Evolutionary conservation across 2,113 vertebrate genomes (phyloP).

Genomic region (Corydoras sp.): DNA sequence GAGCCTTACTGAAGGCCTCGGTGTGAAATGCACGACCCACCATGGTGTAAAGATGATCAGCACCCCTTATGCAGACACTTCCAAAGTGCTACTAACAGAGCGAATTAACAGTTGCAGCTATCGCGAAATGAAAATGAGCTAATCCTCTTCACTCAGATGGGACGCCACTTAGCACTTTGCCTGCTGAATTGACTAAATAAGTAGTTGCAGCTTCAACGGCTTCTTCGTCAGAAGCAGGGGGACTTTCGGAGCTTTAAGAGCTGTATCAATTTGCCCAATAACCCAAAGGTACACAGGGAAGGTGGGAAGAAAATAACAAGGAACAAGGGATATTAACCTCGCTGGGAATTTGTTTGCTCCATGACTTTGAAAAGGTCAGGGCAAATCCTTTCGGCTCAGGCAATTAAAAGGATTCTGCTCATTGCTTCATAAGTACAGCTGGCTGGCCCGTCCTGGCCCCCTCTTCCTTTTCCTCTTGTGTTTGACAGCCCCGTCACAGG

Average conservation of each 20-base stretch:
- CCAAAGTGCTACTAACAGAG: slow-evolving; percentile 5
- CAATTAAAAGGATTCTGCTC: slow-evolving; percentile 58
- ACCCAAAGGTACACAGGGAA: slow-evolving; percentile 21
- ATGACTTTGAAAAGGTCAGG: slow-evolving; percentile 63
- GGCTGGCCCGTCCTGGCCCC: slow-evolving; percentile 43
- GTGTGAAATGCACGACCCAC: no score
- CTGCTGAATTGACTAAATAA: slow-evolving; percentile 21
- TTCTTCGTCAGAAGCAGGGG: slow-evolving; percentile 24
- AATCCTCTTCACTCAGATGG: slow-evolving; percentile 31
- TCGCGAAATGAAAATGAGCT: slow-evolving; percentile 35
- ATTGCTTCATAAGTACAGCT: slow-evolving; percentile 42
- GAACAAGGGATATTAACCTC: slow-evolving; percentile 42
- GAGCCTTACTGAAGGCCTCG: no score
- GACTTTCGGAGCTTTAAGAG: slow-evolving; percentile 26
- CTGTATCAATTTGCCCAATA: slow-evolving; percentile 24
- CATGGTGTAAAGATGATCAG: slow-evolving; percentile 1
- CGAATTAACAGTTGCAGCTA: slow-evolving; percentile 26
- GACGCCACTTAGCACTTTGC: slow-evolving; percentile 24
- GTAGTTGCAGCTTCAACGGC: slow-evolving; percentile 29
- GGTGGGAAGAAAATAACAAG: slow-evolving; percentile 42
- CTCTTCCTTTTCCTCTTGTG: slow-evolving; percentile 42
- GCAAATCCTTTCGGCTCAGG: slow-evolving; percentile 54
- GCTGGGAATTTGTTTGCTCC: slow-evolving; percentile 57
- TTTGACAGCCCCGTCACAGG: slow-evolving; percentile 40
- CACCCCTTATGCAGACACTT: slow-evolving; percentile 20